Base-by-base conservation (phyloP, 1,140 invertebrate genomes). In the Camponotus vicinus region DNA sequence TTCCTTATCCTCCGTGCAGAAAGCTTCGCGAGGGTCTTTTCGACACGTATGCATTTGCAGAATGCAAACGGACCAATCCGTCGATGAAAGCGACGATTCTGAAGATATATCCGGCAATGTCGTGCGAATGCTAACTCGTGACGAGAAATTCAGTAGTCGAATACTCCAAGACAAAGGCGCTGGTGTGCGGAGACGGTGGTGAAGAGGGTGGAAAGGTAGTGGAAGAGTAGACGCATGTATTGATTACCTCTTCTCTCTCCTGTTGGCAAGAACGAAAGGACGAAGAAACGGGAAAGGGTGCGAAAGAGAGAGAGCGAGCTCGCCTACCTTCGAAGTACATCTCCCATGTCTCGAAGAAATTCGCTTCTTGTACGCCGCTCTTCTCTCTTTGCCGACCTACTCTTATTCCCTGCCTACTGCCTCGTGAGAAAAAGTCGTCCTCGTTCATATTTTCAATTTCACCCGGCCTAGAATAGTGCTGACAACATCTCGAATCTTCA, bases 161-260 rank as follows among this genome's bases (percentile, higher is more conserved):
- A 11, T 73, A 42, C 32, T 61, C 21, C 55, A 61, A 83, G 55
- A 79, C 76, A 80, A 79, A 61, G 76, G 37, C 37, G 52, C 49
- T 42, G 49, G 52, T 55, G 52, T 66, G 66, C 6, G 40, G 42
- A 34, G 76, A 76, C 69, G 67, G 59, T 49, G 69, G 67, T 42
- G 64, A 85, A 61, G 73, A 86, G 49, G 78, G 21, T 55, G 73
- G 61, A 75, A 89, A 88, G 86, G 61, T 80, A 70, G 66, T 55
- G 67, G 61, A 69, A 71, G 75, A 79, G 80, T 71, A 87, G 88
- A 89, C 86, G 88, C 86, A 67, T 89, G 88, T 91, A 91, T 91
- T 91, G 90, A 91, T 91, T 91, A 86, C 86, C 67, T 63, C 75
- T 75, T 13, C 84, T 75, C 84, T 75, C 40, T 73, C 13, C 21